Evolutionary conservation across 2,888 invertebrate species (phyloP).

Genomic region (Sesia bembeciformis): DNA sequence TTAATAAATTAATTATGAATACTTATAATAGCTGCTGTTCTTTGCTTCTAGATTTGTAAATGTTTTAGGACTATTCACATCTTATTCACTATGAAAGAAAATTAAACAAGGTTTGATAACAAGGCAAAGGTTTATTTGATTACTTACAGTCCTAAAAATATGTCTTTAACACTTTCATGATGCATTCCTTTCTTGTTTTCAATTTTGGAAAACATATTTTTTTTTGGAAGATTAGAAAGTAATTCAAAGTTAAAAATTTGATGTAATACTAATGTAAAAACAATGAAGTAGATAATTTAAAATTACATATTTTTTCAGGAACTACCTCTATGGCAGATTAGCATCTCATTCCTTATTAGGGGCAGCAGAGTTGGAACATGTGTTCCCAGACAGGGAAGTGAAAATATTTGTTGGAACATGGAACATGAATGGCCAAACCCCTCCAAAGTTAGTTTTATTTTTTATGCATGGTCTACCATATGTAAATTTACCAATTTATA

Average conservation of each 20-base stretch:
- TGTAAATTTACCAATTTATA: neutral
- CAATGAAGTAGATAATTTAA: neutral
- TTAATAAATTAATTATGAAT: neutral
- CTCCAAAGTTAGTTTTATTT: slow-evolving; percentile 78
- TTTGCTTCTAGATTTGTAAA: too few species aligned
- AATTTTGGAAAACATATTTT: too few species aligned
- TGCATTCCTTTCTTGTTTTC: too few species aligned
- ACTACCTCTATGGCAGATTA: slow-evolving; percentile 85
- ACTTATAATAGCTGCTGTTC: too few species aligned
- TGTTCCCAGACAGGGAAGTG: slow-evolving; percentile 88
- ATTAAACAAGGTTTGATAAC: neutral
- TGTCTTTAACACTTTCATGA: too few species aligned
- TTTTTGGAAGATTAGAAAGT: too few species aligned
- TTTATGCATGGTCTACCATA: neutral
- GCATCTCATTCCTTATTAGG: slow-evolving; percentile 89
- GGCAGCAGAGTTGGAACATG: slow-evolving; percentile 87
- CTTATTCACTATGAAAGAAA: too few species aligned
- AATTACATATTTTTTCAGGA: slow-evolving; percentile 63
- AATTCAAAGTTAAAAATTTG: too few species aligned
- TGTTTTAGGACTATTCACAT: too few species aligned
- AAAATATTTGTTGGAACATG: slow-evolving; percentile 94
- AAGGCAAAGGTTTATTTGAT: neutral
- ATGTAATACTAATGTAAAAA: too few species aligned
- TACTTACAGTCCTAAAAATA: too few species aligned
- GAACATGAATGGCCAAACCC: slow-evolving; percentile 96